These are phyloP conservation scores for Epinephelus fuscoguttatus DNA, from an alignment of 2,113 vertebrate genomes.

Conservation along the genomic window DNA sequence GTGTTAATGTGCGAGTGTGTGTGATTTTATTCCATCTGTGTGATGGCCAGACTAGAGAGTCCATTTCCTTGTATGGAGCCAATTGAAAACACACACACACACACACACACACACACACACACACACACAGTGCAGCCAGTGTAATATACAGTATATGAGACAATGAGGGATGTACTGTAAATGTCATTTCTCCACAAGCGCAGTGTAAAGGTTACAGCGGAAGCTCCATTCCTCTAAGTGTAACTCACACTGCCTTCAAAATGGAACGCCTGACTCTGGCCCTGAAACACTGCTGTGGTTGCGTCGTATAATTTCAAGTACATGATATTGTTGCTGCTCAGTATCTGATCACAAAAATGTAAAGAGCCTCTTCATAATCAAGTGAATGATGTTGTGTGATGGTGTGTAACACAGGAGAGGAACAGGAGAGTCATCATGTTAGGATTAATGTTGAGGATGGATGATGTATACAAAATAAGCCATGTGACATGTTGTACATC, in stretches of 20 bases:
- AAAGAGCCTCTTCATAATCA: not conserved
- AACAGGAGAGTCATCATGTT: not conserved
- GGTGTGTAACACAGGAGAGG: not conserved
- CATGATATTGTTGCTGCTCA: not conserved
- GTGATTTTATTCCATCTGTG: slow-evolving; percentile 23
- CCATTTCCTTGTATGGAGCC: slow-evolving; percentile 7
- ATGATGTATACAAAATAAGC: not conserved
- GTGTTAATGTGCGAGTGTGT: slow-evolving; percentile 37
- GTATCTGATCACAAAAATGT: not conserved
- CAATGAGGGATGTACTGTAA: slow-evolving; percentile 48
- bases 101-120: slow-evolving; percentile 2
- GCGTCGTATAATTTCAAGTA: not conserved
- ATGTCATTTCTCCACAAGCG: slow-evolving; percentile 39
- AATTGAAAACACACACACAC: slow-evolving; percentile 15
- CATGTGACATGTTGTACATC: not conserved
- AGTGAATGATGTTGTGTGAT: not conserved
- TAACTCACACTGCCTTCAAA: not conserved
- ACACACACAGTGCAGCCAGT: slow-evolving; percentile 1
- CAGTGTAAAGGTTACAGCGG: slow-evolving; percentile 46
- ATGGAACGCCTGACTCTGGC: not conserved
- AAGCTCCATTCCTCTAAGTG: not conserved
- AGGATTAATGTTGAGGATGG: not conserved
- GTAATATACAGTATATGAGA: slow-evolving; percentile 32
- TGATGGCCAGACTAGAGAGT: slow-evolving; percentile 16
- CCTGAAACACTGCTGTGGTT: not conserved